Evolutionary conservation across 2,113 vertebrate species (phyloP).

Genomic region (Vidua macroura): DNA sequence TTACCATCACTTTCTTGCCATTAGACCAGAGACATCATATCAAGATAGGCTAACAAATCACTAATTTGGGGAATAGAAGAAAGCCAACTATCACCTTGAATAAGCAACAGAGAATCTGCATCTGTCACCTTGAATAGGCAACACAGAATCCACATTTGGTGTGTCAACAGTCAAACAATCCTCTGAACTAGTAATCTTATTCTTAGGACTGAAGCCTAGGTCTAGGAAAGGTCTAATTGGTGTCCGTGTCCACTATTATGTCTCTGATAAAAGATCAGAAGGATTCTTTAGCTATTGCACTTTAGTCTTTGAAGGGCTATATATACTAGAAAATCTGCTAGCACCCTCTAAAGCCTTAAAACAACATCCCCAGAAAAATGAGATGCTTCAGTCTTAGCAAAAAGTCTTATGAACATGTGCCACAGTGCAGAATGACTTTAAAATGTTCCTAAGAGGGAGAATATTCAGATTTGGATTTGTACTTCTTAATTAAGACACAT

Average conservation of each 20-base stretch:
- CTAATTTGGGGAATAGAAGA: neutral
- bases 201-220: neutral
- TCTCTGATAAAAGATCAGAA: neutral
- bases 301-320: neutral
- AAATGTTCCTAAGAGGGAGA: neutral
- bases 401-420: neutral
- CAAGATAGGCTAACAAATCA: neutral
- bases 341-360: neutral
- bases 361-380: neutral
- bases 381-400: neutral
- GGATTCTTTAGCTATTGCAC: neutral
- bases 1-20: neutral
- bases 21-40: neutral
- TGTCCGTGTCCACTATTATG: neutral
- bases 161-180: neutral
- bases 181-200: neutral
- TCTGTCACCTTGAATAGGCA: neutral
- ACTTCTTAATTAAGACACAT: neutral
- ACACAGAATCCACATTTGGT: neutral
- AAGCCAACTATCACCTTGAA: neutral
- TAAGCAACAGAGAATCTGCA: neutral
- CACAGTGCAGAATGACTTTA: neutral
- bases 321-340: neutral
- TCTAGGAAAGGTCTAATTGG: neutral
- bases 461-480: neutral